A percentile compares a stretch with the other conserved stretches of the same genome.
These are phyloP conservation scores for Drosophila chauvacae DNA, from an alignment of 1,140 invertebrate species.

Conservation along the genomic window DNA sequence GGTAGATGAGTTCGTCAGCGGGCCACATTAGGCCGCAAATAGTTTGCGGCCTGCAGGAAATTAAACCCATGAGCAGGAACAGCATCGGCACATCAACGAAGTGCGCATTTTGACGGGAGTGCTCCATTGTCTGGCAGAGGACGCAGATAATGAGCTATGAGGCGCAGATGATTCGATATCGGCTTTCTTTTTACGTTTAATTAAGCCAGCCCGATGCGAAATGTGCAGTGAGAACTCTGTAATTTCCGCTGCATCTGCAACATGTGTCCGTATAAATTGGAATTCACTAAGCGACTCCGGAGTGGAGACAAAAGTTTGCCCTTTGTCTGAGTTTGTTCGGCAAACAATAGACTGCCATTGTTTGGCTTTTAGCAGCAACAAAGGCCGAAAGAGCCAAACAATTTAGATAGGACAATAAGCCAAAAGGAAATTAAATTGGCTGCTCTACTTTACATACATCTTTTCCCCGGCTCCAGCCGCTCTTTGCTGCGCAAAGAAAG, in stretches of 20 bases:
- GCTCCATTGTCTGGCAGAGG: slow-evolving; percentile 50
- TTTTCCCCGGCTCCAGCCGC: not conserved
- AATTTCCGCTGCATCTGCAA: slow-evolving; percentile 73
- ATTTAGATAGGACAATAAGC: slow-evolving; percentile 72
- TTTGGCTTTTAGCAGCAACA: slow-evolving; percentile 80
- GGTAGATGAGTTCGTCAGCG: slow-evolving; percentile 37
- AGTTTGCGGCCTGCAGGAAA: slow-evolving; percentile 68
- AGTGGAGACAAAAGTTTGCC: slow-evolving; percentile 51
- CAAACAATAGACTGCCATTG: slow-evolving; percentile 73
- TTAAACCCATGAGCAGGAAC: slow-evolving; percentile 68
- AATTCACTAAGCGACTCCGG: slow-evolving; percentile 49
- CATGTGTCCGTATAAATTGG: slow-evolving; percentile 46
- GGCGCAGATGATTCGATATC: slow-evolving; percentile 22
- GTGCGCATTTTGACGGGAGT: slow-evolving; percentile 61
- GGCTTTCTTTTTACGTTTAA: slow-evolving; percentile 51
- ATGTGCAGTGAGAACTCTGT: slow-evolving; percentile 63
- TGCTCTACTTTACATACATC: slow-evolving; percentile 34
- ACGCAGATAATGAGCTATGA: slow-evolving; percentile 50
- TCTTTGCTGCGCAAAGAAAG: slow-evolving; percentile 40
- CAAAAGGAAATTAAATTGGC: slow-evolving; percentile 62
- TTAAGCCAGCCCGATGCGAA: slow-evolving; percentile 54
- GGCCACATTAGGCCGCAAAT: slow-evolving; percentile 57
- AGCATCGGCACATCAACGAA: slow-evolving; percentile 24
- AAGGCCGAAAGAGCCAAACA: slow-evolving; percentile 66
- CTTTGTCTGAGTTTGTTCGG: slow-evolving; percentile 59